A percentile compares a stretch with the other conserved stretches of the same genome.
Conservation (phyloP, 2,888 invertebrate genomes). For the Arrhopalites spinosus region DNA sequence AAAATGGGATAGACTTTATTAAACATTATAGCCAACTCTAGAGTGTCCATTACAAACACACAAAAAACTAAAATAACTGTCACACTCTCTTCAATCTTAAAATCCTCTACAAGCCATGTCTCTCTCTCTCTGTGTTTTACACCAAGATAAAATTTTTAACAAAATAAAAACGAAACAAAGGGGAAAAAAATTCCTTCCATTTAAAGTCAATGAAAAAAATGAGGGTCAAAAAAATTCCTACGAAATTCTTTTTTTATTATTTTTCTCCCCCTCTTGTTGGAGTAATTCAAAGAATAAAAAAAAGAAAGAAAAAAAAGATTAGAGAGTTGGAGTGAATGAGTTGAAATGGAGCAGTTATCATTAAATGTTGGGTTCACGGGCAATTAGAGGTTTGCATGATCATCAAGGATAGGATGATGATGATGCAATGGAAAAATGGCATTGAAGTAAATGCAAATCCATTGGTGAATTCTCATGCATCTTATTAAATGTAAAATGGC, state of each 20-base stretch:
- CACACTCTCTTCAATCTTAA: not conserved
- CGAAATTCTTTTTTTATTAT: no score
- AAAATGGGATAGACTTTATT: not conserved
- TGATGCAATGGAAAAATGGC: not conserved
- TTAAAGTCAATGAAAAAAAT: no score
- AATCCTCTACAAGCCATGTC: not conserved
- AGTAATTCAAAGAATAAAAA: no score
- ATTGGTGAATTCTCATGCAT: not conserved
- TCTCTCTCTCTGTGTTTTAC: no score
- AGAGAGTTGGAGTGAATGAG: no score
- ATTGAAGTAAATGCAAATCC: not conserved
- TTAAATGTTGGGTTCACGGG: not conserved
- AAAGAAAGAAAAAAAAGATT: no score
- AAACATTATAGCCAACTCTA: not conserved
- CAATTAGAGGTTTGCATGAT: constrained; percentile 3
- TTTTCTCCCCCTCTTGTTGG: no score
- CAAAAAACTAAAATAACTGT: not conserved
- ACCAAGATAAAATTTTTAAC: not conserved
- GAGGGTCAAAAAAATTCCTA: no score
- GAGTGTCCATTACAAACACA: no score
- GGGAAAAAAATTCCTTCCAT: no score
- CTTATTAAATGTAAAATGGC: not conserved
- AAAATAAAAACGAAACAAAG: constrained; percentile 4
- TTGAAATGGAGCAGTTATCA: not conserved
- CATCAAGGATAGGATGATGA: not conserved